Base-by-base conservation (phyloP, 2,888 invertebrate species). In the Aphelenchoides bicaudatus region DNA sequence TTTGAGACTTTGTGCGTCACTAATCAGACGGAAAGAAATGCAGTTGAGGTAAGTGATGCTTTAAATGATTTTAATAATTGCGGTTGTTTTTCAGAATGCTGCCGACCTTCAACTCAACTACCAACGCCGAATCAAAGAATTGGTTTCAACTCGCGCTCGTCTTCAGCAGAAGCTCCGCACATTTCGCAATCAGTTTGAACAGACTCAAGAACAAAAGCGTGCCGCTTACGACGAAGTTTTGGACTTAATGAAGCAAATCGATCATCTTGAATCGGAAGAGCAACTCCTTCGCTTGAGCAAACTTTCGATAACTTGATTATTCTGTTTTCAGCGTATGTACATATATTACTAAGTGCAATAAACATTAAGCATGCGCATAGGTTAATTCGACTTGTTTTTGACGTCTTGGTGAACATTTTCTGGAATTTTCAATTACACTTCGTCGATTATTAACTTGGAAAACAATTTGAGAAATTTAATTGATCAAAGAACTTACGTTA, bases 1-100 rank as follows among this genome's bases (percentile, higher is more conserved):
- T 43, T 43, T 25, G 43, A 43, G 23, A 43, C 43, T 10, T 25
- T 43, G 10, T 43, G 25, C 43, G 43, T 43, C 6, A 43, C 43
- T n/a, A 25, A 25, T 8, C 43, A 25, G 21, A 43, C 43, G 6
- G 43, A 43, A 25, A 43, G 25, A n/a, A 10, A 43, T 25, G 43
- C 43, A 10, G 43, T 43, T 8, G 43, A 43, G 43, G 43, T 43
- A n/a, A 34, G 13, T 21, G 43, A 8, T 25, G 8, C 43, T 19
- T 21, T 19, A n/a, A n/a, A 43, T 19, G 6, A 10, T 8, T 25
- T n/a, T n/a, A n/a, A n/a, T n/a, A n/a, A n/a, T n/a, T n/a, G n/a
- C n/a, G n/a, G 10, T n/a, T 10, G 23, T 21, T n/a, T 6, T 43
- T 43, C 43, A 43, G 43, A 43, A 43, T n/a, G 43, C 43, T n/a